Percentiles rank a stretch among this genome's conserved stretches.
Conservation (phyloP, 2,797 vertebrate genomes). For the Enteromius anoplus region DNA sequence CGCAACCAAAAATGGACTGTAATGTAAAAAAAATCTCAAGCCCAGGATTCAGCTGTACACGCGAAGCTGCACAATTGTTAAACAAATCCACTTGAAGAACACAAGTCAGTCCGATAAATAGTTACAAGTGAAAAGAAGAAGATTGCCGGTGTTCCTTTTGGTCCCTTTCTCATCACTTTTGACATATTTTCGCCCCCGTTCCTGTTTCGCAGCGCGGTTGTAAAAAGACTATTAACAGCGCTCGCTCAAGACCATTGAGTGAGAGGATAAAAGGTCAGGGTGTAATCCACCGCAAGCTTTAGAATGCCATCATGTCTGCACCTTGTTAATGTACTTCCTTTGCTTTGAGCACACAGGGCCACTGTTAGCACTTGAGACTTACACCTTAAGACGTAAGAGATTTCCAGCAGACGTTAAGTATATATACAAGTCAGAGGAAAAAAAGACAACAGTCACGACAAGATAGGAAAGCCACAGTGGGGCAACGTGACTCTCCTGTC, state of each 20-base stretch:
- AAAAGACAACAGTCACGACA: constrained; percentile 37
- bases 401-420: constrained; percentile 48
- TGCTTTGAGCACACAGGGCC: constrained; percentile 44
- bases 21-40: constrained; percentile 14
- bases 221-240: constrained; percentile 51
- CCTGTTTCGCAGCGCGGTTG: constrained; percentile 20
- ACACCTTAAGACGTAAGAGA: constrained; percentile 42
- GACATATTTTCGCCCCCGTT: constrained; percentile 23
- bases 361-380: constrained; percentile 49
- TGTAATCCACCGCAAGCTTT: constrained; percentile 51
- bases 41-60: constrained; percentile 39
- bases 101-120: constrained; percentile 54
- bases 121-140: constrained; percentile 44
- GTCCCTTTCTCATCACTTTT: constrained; percentile 12
- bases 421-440: constrained; percentile 55
- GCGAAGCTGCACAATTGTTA: constrained; percentile 39
- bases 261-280: constrained; percentile 45
- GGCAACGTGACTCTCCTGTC: constrained; percentile 18
- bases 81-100: constrained; percentile 49
- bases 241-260: constrained; percentile 42
- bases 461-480: constrained; percentile 33
- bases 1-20: constrained; percentile 11
- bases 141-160: constrained; percentile 27
- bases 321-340: constrained; percentile 52
- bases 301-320: constrained; percentile 40